Percentiles rank a stretch among this genome's conserved stretches.
These are phyloP conservation scores for Cantharis rustica DNA, from an alignment of 2,888 invertebrate genomes.

Conservation along the genomic window DNA sequence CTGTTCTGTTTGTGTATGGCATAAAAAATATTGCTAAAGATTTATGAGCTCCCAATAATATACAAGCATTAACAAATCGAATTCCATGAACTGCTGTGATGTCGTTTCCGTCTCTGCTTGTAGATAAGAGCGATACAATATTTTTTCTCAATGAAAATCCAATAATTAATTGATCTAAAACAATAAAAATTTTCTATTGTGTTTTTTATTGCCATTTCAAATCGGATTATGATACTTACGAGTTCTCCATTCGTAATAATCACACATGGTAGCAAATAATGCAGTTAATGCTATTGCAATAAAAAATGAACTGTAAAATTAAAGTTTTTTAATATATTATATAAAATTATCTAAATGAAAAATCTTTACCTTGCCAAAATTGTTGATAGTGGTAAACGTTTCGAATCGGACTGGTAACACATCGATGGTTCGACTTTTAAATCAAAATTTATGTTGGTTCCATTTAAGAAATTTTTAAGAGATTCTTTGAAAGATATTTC, in stretches of 20 bases:
- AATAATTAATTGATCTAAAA: slow-evolving; percentile 59
- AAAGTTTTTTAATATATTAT: background rate
- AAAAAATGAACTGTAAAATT: slow-evolving; percentile 45
- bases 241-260: slow-evolving; percentile 40
- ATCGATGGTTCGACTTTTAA: slow-evolving; percentile 65
- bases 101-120: slow-evolving; percentile 61
- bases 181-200: too few species aligned
- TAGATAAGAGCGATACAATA: slow-evolving; percentile 59
- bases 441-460: slow-evolving; percentile 62
- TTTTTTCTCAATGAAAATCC: slow-evolving; percentile 70
- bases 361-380: slow-evolving; percentile 43
- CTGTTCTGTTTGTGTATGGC: slow-evolving; percentile 69
- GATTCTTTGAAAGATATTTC: slow-evolving; percentile 60
- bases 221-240: slow-evolving; percentile 41
- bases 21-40: slow-evolving; percentile 73
- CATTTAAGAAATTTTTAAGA: slow-evolving; percentile 57
- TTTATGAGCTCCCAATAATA: slow-evolving; percentile 69
- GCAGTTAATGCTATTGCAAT: slow-evolving; percentile 41
- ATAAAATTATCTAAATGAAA: background rate
- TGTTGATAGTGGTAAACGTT: slow-evolving; percentile 40
- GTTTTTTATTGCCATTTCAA: too few species aligned
- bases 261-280: slow-evolving; percentile 46
- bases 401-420: slow-evolving; percentile 59
- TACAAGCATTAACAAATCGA: slow-evolving; percentile 66
- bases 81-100: slow-evolving; percentile 70